Base-by-base conservation (phyloP, 2,113 vertebrate species). In the Stigmatopora argus region DNA sequence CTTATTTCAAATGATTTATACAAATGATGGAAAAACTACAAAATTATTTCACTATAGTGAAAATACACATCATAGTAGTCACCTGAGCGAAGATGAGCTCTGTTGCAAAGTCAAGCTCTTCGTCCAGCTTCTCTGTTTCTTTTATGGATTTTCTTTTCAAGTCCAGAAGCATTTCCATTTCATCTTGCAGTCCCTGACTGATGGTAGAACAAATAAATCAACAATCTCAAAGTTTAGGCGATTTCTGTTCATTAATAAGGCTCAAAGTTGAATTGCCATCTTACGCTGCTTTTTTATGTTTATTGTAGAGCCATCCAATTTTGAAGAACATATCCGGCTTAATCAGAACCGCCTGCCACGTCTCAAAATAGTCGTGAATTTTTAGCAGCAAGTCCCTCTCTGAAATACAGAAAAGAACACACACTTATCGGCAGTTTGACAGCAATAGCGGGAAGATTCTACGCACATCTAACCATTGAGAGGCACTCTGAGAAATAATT, bases 71-170 rank as follows among this genome's bases (percentile, higher is more conserved):
- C 5, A 41, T 41, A 44, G 3, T 44, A 38, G 7, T 45, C n/a
- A 97, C 96, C 93, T 98, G 94, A 12, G 96, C 95, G 74, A 98
- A 94, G 85, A 98, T 97, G 69, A 99, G 70, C 69, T 98, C 93
- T 0, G 95, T 93, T 35, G 96, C 89, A 79, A 99, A 99, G 84
- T 99, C 95, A 48, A 87, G 85, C 10, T 94, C 91, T 9, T 96
- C 91, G 47, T 97, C 94, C 78, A 98, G 34, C 80, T 95, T 98
- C 13, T 98, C 94, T 0, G 89, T 81, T 26, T 83, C 79, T n/a
- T 86, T 88, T 64, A 98, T 89, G 2, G 83, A 78, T 34, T 89
- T 86, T 70, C 94, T 90, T 77, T 99, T 98, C 26, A 91, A 86
- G 65, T 93, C 91, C 51, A 96, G 89, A 58, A 99, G 85, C 51